Evolutionary conservation across 2,797 vertebrate genomes (phyloP).

Genomic region (Trichosurus vulpecula): DNA sequence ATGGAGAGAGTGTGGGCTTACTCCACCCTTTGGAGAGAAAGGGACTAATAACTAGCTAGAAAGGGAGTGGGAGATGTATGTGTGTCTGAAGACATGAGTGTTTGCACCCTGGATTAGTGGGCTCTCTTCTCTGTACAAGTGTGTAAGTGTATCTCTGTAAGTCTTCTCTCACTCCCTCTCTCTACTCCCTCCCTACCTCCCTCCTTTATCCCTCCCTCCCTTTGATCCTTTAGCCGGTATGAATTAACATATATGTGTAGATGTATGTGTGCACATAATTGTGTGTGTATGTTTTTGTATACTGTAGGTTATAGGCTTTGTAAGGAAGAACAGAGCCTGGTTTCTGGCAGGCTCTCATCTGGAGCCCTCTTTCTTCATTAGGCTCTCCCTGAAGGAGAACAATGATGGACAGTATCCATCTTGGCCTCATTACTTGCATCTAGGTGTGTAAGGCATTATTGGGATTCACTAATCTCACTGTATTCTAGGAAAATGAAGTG

Average conservation of each 20-base stretch:
- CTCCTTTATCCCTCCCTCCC: background rate
- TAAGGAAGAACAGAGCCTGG: background rate
- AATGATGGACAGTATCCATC: background rate
- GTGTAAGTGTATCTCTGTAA: background rate
- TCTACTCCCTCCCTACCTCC: background rate
- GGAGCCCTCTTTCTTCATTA: background rate
- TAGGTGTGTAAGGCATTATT: background rate
- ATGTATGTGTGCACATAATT: background rate
- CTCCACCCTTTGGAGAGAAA: background rate
- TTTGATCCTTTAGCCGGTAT: background rate
- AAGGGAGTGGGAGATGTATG: background rate
- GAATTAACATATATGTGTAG: background rate
- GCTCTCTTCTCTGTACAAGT: background rate
- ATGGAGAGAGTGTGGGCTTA: background rate
- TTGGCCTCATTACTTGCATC: background rate
- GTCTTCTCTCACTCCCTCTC: too few species aligned
- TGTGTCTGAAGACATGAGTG: background rate
- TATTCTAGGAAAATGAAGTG: background rate
- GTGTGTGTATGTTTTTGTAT: background rate
- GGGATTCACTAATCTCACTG: background rate
- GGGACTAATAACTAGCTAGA: background rate
- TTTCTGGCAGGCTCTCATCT: background rate
- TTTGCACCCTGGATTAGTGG: background rate
- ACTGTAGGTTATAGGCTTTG: background rate
- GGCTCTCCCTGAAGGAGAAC: background rate